phyloP scores from a whole-genome alignment of 2,113 vertebrate genomes.

The Datnioides undecimradiatus region DNA sequence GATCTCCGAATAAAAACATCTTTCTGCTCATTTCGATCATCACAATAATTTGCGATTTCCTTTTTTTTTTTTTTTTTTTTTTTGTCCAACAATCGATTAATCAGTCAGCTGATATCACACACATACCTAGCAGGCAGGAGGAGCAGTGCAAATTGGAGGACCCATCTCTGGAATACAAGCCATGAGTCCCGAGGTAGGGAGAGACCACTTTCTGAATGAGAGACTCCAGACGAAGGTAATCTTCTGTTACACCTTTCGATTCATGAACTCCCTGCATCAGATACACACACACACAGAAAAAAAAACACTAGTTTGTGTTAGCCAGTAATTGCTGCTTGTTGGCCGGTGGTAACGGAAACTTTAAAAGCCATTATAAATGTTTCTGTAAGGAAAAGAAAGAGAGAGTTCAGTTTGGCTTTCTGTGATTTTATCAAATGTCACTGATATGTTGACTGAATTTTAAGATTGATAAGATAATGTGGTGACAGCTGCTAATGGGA shows the following conservation, averaged over 20 bases:
- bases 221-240: slow-evolving; percentile 93
- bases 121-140: slow-evolving; percentile 92
- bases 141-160: slow-evolving; percentile 86
- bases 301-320: background rate
- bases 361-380: slow-evolving; percentile 16
- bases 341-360: slow-evolving; percentile 19
- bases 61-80: too few relatives aligned
- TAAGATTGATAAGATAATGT: slow-evolving; percentile 1
- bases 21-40: too few relatives aligned
- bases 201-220: slow-evolving; percentile 96
- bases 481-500: background rate
- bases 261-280: slow-evolving; percentile 93
- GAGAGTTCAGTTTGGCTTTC: slow-evolving; percentile 9
- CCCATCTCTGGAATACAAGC: slow-evolving; percentile 89
- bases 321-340: slow-evolving; percentile 20
- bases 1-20: too few relatives aligned
- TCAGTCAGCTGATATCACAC: too few relatives aligned
- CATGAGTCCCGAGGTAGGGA: slow-evolving; percentile 94
- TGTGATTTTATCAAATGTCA: slow-evolving; percentile 16
- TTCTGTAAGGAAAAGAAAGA: background rate
- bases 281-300: slow-evolving; percentile 37
- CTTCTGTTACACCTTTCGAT: slow-evolving; percentile 90
- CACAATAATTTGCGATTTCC: too few relatives aligned
- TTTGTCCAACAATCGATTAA: too few relatives aligned
- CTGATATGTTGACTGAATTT: background rate